phyloP scores from a whole-genome alignment of 2,888 invertebrate genomes.

The Bellardia pandia region DNA sequence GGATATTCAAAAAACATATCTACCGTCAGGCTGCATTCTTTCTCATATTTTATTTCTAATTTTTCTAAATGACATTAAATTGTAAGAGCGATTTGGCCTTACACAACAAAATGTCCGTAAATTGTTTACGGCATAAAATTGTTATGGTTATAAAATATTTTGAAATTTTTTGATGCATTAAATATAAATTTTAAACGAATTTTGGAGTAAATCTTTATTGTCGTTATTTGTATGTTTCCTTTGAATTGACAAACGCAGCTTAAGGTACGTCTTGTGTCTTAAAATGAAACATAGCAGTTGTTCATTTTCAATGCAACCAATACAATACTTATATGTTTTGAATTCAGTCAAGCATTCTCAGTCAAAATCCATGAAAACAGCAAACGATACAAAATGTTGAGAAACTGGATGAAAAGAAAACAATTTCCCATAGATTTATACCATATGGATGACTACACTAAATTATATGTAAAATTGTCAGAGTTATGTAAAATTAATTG shows the following conservation, averaged over 20 bases:
- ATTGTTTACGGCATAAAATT: background rate
- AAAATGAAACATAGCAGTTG: conserved; percentile 31
- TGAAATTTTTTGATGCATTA: conserved; percentile 73
- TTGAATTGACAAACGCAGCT: conserved; percentile 49
- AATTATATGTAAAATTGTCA: no score
- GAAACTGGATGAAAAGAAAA: conserved; percentile 42
- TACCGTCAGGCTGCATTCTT: no score
- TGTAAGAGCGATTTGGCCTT: no score
- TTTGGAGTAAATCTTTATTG: conserved; percentile 46
- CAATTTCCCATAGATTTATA: conserved; percentile 36
- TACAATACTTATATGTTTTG: conserved; percentile 13
- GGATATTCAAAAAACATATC: no score
- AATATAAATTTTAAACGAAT: conserved; percentile 27
- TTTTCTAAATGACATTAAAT: no score
- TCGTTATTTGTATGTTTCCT: conserved; percentile 9
- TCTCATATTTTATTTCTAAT: no score
- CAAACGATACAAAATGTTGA: conserved; percentile 64
- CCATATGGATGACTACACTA: background rate
- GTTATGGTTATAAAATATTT: conserved; percentile 49
- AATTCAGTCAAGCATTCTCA: conserved; percentile 69
- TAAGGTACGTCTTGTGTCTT: conserved; percentile 73
- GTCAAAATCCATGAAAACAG: conserved; percentile 74
- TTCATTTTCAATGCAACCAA: conserved; percentile 3
- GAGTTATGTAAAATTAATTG: no score
- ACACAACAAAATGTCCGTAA: background rate